Percentiles rank a stretch among this genome's conserved stretches.
phyloP scores from a whole-genome alignment of 2,113 vertebrate genomes.

The Halcyon senegalensis region DNA sequence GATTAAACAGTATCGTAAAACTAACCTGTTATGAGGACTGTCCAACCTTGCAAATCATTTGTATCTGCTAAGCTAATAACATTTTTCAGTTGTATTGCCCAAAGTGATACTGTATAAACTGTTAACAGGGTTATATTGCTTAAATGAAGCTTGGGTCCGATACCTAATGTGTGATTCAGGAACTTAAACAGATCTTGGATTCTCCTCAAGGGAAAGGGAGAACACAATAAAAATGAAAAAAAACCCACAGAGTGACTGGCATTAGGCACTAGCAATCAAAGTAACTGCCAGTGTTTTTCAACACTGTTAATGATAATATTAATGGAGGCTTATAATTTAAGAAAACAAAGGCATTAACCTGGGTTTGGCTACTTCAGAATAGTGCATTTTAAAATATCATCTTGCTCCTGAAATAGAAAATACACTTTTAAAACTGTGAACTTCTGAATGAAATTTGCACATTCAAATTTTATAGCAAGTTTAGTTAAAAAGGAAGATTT shows the following conservation, averaged over 20 bases:
- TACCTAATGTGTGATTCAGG: not conserved
- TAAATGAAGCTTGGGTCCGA: not conserved
- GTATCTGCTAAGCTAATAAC: not conserved
- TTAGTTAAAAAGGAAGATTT: not conserved
- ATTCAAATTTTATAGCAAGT: not conserved
- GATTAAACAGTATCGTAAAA: not conserved
- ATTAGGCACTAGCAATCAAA: not conserved
- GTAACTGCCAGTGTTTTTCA: not conserved
- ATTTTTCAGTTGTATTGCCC: not conserved
- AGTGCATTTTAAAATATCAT: not conserved
- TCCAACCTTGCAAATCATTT: not conserved
- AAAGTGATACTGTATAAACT: not conserved
- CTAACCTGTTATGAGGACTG: not conserved
- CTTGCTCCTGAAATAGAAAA: not conserved
- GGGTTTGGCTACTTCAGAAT: not conserved
- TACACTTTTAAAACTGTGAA: not conserved
- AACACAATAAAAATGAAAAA: not conserved
- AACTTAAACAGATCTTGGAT: not conserved
- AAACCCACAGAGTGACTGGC: not conserved
- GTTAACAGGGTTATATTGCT: not conserved
- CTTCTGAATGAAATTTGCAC: not conserved
- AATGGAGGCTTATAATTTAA: not conserved
- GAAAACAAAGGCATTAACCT: not conserved
- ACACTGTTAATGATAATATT: not conserved
- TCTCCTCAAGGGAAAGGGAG: not conserved